Evolutionary conservation across 2,888 invertebrate species (phyloP), one percentile per base, ranked within the genome.

Genomic region (Antheraea assamensis): DNA sequence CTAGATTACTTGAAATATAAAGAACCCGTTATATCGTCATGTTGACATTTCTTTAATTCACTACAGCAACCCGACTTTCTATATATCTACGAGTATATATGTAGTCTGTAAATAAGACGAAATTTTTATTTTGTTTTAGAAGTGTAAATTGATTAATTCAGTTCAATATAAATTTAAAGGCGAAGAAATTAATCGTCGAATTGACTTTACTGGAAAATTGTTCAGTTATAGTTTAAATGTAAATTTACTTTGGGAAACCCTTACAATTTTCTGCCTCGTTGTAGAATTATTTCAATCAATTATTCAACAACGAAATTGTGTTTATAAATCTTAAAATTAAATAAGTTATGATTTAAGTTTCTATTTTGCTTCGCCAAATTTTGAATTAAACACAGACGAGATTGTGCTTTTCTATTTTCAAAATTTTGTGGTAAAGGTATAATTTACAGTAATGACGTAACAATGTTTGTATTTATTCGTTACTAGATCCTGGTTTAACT

Each of bases 211-310:
- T n/a, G 49, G 27, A 7, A 66, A 64, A 52, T 71, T 68, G 35
- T 68, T 68, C 68, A 35, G 71, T 58, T 58, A 24, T 66, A 58
- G 13, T 55, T 42, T 42, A 68, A 27, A 74, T 71, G 74, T 74
- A 68, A 74, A 74, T 68, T 72, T 31, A n/a, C 49, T 68, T 64
- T 31, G 35, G 64, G 31, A 49, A 68, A 66, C 74, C 66, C 27
- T 71, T 58, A 74, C 52, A n/a, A 49, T 74, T 73, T 71, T 52
- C 31, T 64, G 47, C 55, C 52, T 52, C 61, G 31, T 27, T 21
- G 74, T 49, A 66, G 64, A 74, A 66, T 74, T 73, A 73, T 71
- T 74, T 55, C 35, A 66, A 74, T 71, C 31, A 74, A 71, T 71
- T 70, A 74, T 74, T 74, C 71, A 74, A 35, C 58, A 17, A 24